Evolutionary conservation across 2,797 vertebrate species (phyloP).

Genomic region (Schizothorax lantsangensis): DNA sequence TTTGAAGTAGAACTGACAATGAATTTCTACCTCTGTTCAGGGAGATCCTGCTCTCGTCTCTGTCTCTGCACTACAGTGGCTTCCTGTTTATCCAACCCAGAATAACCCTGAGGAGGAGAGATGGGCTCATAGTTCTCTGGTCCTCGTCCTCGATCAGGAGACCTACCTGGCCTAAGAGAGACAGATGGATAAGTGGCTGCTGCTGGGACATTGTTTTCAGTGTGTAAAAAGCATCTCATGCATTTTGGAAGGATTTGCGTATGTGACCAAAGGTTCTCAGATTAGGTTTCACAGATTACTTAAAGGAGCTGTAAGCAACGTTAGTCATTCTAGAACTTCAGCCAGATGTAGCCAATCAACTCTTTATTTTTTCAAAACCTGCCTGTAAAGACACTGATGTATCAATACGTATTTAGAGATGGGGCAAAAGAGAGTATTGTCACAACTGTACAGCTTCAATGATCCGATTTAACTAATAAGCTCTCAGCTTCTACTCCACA

Average conservation of each 20-base stretch:
- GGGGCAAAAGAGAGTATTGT: not conserved
- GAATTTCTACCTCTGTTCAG: conserved; percentile 88
- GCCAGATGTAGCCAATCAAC: not conserved
- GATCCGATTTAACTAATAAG: not conserved
- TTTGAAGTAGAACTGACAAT: not conserved
- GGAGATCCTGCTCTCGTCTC: conserved; percentile 84
- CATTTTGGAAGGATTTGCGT: not conserved
- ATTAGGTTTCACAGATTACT: not conserved
- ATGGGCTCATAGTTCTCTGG: conserved; percentile 96
- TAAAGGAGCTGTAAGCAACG: not conserved
- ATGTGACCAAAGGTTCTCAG: not conserved
- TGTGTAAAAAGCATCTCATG: not conserved
- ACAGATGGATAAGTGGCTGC: not conserved
- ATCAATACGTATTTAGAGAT: not conserved
- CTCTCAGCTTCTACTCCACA: not conserved
- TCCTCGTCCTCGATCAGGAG: conserved; percentile 90
- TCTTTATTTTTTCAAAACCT: not conserved
- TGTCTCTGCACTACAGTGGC: conserved; percentile 81
- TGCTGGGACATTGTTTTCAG: not conserved
- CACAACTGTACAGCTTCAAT: no score
- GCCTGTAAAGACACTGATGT: not conserved
- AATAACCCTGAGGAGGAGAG: conserved; percentile 92
- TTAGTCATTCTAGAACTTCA: not conserved
- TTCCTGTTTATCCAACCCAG: conserved; percentile 90
- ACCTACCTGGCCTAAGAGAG: conserved; percentile 89